These are phyloP conservation scores for Xestia c-nigrum DNA, from an alignment of 2,888 invertebrate genomes.

Conservation along the genomic window DNA sequence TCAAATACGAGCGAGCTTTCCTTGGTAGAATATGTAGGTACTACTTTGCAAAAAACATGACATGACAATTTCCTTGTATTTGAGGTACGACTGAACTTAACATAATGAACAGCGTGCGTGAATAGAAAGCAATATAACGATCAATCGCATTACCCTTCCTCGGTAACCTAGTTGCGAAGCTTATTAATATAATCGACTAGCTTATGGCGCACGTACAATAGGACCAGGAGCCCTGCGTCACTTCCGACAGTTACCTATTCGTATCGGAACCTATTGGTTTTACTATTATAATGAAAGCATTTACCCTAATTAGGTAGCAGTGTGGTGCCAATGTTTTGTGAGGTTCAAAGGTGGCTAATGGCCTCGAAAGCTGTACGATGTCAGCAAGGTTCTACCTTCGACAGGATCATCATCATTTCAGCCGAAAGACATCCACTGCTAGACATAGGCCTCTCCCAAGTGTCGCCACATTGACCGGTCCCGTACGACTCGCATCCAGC, in stretches of 20 bases:
- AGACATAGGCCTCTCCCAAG: too few species aligned
- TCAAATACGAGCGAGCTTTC: background rate
- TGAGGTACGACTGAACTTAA: slow-evolving; percentile 15
- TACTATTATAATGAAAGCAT: slow-evolving; percentile 57
- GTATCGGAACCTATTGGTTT: slow-evolving; percentile 63
- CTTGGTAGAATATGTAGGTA: background rate
- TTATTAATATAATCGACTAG: slow-evolving; percentile 60
- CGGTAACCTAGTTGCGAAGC: slow-evolving; percentile 57
- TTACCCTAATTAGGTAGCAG: slow-evolving; percentile 59
- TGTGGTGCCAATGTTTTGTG: slow-evolving; percentile 8
- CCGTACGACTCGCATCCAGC: too few species aligned
- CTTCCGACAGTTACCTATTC: slow-evolving; percentile 44
- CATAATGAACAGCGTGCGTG: slow-evolving; percentile 21
- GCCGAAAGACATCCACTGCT: too few species aligned
- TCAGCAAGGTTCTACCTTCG: background rate
- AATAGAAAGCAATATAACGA: slow-evolving; percentile 42
- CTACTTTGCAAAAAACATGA: background rate
- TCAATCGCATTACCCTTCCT: slow-evolving; percentile 49
- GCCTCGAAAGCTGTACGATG: background rate
- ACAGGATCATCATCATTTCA: too few species aligned
- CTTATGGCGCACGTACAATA: slow-evolving; percentile 59
- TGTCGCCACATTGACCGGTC: too few species aligned
- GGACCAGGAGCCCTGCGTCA: slow-evolving; percentile 53
- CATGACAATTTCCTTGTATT: slow-evolving; percentile 10
- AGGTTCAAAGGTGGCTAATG: background rate